phyloP scores from a whole-genome alignment of 1,140 invertebrate genomes.

The Hycleus cichorii region DNA sequence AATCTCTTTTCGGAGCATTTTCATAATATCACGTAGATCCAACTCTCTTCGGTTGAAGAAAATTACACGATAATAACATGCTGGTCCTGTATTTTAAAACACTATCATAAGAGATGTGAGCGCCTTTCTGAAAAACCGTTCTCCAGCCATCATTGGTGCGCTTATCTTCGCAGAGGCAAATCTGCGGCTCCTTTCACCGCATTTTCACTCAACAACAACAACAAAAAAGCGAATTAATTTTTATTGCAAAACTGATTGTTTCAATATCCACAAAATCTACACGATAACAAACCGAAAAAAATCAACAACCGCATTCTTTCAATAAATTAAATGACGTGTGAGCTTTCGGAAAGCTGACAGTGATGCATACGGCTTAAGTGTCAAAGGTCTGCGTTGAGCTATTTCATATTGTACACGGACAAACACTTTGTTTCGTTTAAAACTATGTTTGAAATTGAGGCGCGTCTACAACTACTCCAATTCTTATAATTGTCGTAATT shows the following conservation, averaged over 20 bases:
- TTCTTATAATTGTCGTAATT: too few relatives aligned
- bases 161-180: background rate
- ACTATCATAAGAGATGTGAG: conserved; percentile 21
- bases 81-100: conserved; percentile 28
- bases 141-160: background rate
- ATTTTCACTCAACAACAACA: too few relatives aligned
- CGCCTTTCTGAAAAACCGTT: background rate
- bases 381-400: conserved; percentile 15
- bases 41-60: conserved; percentile 15
- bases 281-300: background rate
- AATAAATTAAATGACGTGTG: conserved; percentile 13
- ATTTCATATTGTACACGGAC: conserved; percentile 2
- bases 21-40: conserved; percentile 26
- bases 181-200: background rate
- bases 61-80: conserved; percentile 33
- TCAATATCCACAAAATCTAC: too few relatives aligned
- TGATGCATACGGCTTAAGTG: conserved; percentile 17
- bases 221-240: too few relatives aligned
- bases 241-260: too few relatives aligned
- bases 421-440: background rate
- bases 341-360: conserved; percentile 14
- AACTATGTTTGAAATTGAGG: background rate
- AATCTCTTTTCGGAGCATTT: conserved; percentile 24
- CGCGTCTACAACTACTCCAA: too few relatives aligned
- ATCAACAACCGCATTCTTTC: conserved; percentile 11